Base-by-base conservation (phyloP, 2,888 invertebrate genomes). In the Kryphioiulus occultus region DNA sequence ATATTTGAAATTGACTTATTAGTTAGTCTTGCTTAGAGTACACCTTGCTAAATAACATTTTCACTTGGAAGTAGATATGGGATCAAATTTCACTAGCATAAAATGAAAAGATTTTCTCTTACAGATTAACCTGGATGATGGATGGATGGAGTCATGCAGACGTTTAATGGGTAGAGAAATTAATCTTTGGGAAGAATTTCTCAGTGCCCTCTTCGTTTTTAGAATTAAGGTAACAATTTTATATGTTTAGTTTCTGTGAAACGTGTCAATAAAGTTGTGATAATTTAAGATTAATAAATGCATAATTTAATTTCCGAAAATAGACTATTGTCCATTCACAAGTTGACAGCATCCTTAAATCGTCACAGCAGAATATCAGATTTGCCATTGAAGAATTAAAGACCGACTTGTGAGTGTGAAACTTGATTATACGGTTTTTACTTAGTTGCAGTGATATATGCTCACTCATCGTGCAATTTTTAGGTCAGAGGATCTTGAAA, bases 141-240 rank as follows among this genome's bases (percentile, higher is more conserved):
- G 22, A 86, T 87, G 87, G 87, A 12, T 22, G 0, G 32, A 47
- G 19, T 30, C 87, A 32, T 85, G 85, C 53, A 85, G 22, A 22
- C n/a, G 17, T 35, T 85, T 87, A 22, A 32, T 85, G 17, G 17
- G 32, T 15, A 30, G 30, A 87, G 85, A 87, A 35, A 42, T 87
- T 17, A 53, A 86, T 35, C 26, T 87, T 86, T 87, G 87, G 87
- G 85, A 85, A 22, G 87, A 85, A 86, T 59, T 87, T 59, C 42
- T 87, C n/a, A 53, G 87, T 30, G n/a, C 85, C 26, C 26, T 87
- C 26, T 87, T 87, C 19, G 85, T 87, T 26, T 30, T 42, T 30
- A 17, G 87, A 53, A 87, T 87, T 12, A 42, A 84, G 87, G 87
- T 87, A n/a, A 26, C 35, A 35, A 7, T 35, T 4, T 35, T 35